Evolutionary conservation across 2,113 vertebrate species (phyloP).

Genomic region (Upupa epops): DNA sequence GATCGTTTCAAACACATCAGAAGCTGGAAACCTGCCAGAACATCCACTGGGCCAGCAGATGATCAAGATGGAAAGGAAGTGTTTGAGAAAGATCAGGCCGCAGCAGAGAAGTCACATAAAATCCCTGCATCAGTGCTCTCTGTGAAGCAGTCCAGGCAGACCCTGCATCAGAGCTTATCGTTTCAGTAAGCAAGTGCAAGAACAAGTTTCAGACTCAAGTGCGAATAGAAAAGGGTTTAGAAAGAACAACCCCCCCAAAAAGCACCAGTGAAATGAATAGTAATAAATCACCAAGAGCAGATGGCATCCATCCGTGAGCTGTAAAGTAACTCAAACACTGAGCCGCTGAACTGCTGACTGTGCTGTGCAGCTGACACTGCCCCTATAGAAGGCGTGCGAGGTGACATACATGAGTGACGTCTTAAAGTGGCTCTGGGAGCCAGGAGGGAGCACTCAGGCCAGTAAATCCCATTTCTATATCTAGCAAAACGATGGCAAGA

Average conservation of each 20-base stretch:
- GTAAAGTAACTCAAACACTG: conserved; percentile 32
- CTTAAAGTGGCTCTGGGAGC: background rate
- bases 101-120: background rate
- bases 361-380: conserved; percentile 41
- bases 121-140: background rate
- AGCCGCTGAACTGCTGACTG: conserved; percentile 37
- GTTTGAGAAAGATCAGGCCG: background rate
- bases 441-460: background rate
- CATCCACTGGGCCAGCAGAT: background rate
- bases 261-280: conserved; percentile 32
- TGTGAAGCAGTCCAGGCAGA: background rate
- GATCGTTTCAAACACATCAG: background rate
- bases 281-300: conserved; percentile 61
- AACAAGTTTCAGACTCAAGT: background rate
- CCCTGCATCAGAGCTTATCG: background rate
- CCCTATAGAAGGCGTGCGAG: conserved; percentile 33
- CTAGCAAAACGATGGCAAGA: background rate
- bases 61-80: background rate
- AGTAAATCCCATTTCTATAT: background rate
- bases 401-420: conserved; percentile 22
- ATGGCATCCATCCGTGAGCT: conserved; percentile 44
- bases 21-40: background rate
- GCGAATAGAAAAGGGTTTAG: background rate
- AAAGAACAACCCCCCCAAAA: background rate
- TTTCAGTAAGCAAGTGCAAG: background rate